Evolutionary conservation across 2,797 vertebrate genomes (phyloP).

Genomic region (Fistularia commersonii): DNA sequence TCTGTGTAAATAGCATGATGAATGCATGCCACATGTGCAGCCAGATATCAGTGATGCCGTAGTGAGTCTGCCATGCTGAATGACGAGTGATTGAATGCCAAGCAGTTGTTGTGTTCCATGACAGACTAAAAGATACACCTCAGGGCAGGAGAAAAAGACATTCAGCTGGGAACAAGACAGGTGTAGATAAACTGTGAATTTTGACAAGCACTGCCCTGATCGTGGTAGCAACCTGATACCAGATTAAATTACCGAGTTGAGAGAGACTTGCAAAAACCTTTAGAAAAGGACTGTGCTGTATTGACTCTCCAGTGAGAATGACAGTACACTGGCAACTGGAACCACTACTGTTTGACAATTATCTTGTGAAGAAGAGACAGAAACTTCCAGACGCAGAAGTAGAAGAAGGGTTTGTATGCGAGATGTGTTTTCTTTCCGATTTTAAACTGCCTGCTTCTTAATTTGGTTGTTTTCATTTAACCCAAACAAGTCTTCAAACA

Average conservation of each 20-base stretch:
- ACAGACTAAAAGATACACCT: conserved; percentile 30
- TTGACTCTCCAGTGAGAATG: neutral
- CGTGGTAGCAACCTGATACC: conserved; percentile 28
- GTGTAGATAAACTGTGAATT: conserved; percentile 14
- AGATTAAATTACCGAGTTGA: conserved; percentile 16
- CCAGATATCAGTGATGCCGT: conserved; percentile 19
- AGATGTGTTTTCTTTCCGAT: no score
- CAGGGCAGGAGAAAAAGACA: conserved; percentile 11
- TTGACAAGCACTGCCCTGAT: conserved; percentile 9
- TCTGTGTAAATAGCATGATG: conserved; percentile 39
- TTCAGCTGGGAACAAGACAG: conserved; percentile 21
- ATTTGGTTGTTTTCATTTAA: no score
- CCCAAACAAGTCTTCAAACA: no score
- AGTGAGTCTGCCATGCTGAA: conserved; percentile 9
- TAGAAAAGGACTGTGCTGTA: neutral
- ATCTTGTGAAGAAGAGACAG: no score
- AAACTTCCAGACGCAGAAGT: no score
- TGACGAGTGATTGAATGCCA: conserved; percentile 29
- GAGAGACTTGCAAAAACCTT: no score
- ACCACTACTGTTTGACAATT: no score
- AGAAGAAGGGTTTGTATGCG: no score
- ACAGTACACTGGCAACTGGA: no score
- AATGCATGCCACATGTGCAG: conserved; percentile 20
- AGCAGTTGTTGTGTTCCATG: conserved; percentile 14
- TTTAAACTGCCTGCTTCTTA: no score